These are phyloP conservation scores for Theretra japonica DNA, from an alignment of 2,888 invertebrate species.

Conservation along the genomic window DNA sequence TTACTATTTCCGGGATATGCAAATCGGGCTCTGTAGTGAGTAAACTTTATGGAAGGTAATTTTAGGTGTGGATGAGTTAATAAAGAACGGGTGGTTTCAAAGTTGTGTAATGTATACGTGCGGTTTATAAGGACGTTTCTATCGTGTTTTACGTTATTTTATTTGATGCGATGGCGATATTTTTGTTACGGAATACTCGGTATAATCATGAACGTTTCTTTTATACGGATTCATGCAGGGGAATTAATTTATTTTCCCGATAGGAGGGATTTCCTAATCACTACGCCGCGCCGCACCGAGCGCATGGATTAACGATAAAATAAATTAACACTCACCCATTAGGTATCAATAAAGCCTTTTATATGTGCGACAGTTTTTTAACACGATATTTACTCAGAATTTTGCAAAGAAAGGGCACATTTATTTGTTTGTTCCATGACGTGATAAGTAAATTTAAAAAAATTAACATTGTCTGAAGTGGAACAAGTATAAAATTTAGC, in stretches of 20 bases:
- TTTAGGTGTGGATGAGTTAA: conserved; percentile 21
- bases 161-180: too few relatives aligned
- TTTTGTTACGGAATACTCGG: too few relatives aligned
- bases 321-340: neutral
- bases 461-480: too few relatives aligned
- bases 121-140: neutral
- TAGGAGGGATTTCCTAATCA: conserved; percentile 4
- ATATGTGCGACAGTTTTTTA: neutral
- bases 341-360: neutral
- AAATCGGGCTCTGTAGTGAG: conserved; percentile 27
- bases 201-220: neutral
- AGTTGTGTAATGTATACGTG: neutral
- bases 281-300: neutral
- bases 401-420: too few relatives aligned
- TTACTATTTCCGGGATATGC: conserved; percentile 32
- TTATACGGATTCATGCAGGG: neutral
- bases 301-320: conserved; percentile 9
- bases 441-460: too few relatives aligned
- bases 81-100: neutral
- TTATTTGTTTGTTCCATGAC: too few relatives aligned
- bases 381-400: too few relatives aligned
- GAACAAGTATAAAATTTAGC: too few relatives aligned
- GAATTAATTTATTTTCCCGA: neutral
- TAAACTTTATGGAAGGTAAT: conserved; percentile 25
- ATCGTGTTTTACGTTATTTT: too few relatives aligned